Evolutionary conservation across 2,113 vertebrate genomes (phyloP).

Genomic region (Thunnus thynnus): DNA sequence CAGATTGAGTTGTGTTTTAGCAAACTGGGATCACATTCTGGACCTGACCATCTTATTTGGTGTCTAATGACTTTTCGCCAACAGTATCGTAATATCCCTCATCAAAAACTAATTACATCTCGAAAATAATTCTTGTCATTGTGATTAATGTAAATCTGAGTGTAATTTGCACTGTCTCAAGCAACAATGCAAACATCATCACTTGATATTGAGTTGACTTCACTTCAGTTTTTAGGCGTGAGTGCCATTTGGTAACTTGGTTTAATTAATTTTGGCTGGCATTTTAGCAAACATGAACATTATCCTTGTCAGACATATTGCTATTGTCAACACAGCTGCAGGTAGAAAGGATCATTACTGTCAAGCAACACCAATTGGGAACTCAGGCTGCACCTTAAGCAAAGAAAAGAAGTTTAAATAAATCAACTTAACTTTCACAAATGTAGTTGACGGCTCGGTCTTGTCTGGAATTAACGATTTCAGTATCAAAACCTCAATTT

Average conservation of each 20-base stretch:
- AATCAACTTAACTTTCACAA: conserved; percentile 35
- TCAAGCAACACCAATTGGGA: conserved; percentile 32
- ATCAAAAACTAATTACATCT: conserved; percentile 59
- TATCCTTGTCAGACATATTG: conserved; percentile 55
- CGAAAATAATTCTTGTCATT: conserved; percentile 47
- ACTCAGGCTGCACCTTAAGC: conserved; percentile 36
- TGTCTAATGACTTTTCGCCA: conserved; percentile 59
- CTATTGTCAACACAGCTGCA: conserved; percentile 56
- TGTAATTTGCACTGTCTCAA: conserved; percentile 39
- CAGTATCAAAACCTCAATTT: conserved; percentile 17
- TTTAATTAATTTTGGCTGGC: conserved; percentile 51
- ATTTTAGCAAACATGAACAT: conserved; percentile 53
- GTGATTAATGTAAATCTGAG: conserved; percentile 56
- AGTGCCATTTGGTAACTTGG: conserved; percentile 43
- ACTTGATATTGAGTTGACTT: conserved; percentile 58
- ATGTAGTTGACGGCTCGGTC: conserved; percentile 12
- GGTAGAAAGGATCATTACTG: conserved; percentile 43
- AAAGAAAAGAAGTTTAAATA: conserved; percentile 18
- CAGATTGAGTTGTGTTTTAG: conserved; percentile 49
- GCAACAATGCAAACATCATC: conserved; percentile 59
- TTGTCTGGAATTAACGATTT: conserved; percentile 14
- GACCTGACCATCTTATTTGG: conserved; percentile 46
- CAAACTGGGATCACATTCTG: conserved; percentile 43
- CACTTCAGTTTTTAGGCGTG: conserved; percentile 41
- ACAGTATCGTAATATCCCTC: conserved; percentile 41